A percentile compares a stretch with the other conserved stretches of the same genome.
Evolutionary conservation across 1,140 invertebrate species (phyloP).

Genomic region (Glossosoma conforme): DNA sequence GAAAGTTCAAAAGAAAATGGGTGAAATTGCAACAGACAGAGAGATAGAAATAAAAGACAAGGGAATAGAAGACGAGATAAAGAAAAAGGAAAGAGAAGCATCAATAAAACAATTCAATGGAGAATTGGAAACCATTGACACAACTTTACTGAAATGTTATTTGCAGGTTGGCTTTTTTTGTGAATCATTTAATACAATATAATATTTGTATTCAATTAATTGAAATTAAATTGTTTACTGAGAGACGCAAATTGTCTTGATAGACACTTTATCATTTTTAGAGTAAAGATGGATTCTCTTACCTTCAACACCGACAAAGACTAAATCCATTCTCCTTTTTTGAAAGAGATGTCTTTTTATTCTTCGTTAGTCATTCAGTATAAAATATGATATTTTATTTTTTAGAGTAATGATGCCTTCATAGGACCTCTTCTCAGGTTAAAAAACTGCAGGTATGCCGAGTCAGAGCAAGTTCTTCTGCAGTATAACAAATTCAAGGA

Average conservation of each 20-base stretch:
- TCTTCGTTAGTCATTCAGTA: no score
- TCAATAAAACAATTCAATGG: conserved; percentile 44
- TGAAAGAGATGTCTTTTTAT: no score
- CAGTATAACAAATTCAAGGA: conserved; percentile 87
- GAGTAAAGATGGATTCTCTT: no score
- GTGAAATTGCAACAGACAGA: conserved; percentile 32
- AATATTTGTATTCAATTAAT: no score
- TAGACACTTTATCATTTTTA: no score
- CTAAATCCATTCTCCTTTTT: no score
- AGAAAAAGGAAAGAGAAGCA: conserved; percentile 34
- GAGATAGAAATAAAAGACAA: conserved; percentile 32
- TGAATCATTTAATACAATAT: no score
- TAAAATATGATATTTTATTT: conserved; percentile 24
- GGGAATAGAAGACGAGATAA: conserved; percentile 32
- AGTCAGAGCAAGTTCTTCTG: conserved; percentile 85
- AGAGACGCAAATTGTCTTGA: no score
- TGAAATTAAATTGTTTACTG: no score
- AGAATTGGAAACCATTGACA: conserved; percentile 91
- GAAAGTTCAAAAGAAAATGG: conserved; percentile 50
- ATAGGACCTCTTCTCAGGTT: conserved; percentile 85
- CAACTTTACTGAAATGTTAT: conserved; percentile 94
- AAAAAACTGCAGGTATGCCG: conserved; percentile 93
- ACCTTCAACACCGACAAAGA: no score
- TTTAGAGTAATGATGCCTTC: conserved; percentile 88
- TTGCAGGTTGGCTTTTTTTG: no score